Conservation (phyloP, 2,113 vertebrate genomes). For the Dicentrarchus labrax region DNA sequence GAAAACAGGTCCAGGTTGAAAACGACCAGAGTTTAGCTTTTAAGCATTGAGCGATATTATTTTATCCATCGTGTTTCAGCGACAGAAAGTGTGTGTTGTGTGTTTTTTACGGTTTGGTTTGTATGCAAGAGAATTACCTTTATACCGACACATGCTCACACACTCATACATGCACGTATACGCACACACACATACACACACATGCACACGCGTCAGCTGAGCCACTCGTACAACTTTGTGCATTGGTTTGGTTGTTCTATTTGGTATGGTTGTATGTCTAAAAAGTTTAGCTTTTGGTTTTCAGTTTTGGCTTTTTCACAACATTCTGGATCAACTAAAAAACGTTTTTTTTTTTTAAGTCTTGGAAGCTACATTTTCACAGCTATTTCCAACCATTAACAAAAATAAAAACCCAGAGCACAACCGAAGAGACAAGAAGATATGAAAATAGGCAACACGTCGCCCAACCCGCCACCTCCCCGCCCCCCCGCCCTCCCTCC, state of each 20-base stretch:
- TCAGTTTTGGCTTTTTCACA: slow-evolving; percentile 80
- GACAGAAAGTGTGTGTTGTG: slow-evolving; percentile 45
- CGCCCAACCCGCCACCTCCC: slow-evolving; percentile 39
- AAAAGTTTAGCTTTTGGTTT: slow-evolving; percentile 81
- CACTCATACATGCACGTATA: slow-evolving; percentile 11
- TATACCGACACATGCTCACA: slow-evolving; percentile 41
- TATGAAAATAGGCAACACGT: slow-evolving; percentile 83
- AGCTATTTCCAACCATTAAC: slow-evolving; percentile 81
- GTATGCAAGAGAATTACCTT: slow-evolving; percentile 61
- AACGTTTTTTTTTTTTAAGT: slow-evolving; percentile 1
- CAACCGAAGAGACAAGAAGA: slow-evolving; percentile 77
- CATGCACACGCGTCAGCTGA: slow-evolving; percentile 3
- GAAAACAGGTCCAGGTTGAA: slow-evolving; percentile 30
- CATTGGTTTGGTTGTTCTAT: slow-evolving; percentile 83
- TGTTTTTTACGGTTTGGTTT: slow-evolving; percentile 64
- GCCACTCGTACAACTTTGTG: slow-evolving; percentile 72
- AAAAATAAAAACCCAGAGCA: slow-evolving; percentile 78
- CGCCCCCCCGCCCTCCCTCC: neutral
- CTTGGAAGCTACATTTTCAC: slow-evolving; percentile 85
- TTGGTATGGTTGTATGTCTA: slow-evolving; percentile 80
- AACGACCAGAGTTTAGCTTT: slow-evolving; percentile 21
- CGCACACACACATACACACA: slow-evolving; percentile 6
- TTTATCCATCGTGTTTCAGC: slow-evolving; percentile 21
- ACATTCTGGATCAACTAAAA: slow-evolving; percentile 81
- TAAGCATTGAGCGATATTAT: neutral